These are phyloP conservation scores for Oryzias javanicus DNA, from an alignment of 2,113 vertebrate genomes.

Conservation along the genomic window DNA sequence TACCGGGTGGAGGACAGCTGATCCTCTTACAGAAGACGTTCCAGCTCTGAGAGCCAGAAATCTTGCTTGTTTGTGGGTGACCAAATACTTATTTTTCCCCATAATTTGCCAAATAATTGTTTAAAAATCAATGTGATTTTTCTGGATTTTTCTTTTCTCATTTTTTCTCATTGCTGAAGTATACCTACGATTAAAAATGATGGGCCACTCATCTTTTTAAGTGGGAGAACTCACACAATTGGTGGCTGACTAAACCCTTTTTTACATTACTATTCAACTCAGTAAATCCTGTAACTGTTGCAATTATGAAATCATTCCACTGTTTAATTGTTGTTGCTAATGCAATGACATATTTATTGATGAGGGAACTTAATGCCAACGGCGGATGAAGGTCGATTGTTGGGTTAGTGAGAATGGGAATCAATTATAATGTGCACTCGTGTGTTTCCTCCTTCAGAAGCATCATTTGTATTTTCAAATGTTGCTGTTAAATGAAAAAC, in stretches of 20 bases:
- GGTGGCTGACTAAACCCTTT: conserved; percentile 10
- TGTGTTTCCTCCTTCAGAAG: conserved; percentile 42
- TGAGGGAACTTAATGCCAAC: conserved; percentile 61
- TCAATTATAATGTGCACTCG: conserved; percentile 38
- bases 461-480: conserved; percentile 4
- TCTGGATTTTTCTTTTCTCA: no score
- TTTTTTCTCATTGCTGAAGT: no score
- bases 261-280: conserved; percentile 61
- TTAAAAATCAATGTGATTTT: no score
- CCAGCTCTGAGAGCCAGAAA: no score
- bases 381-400: conserved; percentile 62
- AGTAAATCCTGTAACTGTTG: conserved; percentile 53
- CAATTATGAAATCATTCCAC: conserved; percentile 64
- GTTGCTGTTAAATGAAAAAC: conserved; percentile 3
- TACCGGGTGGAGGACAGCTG: no score
- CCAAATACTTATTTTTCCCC: no score
- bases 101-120: no score
- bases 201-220: no score
- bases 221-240: no score
- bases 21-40: no score
- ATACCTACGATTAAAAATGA: no score
- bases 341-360: conserved; percentile 67
- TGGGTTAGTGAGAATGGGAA: conserved; percentile 21
- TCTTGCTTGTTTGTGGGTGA: no score
- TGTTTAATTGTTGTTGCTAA: conserved; percentile 68